Percentiles rank a stretch among this genome's conserved stretches.
Evolutionary conservation across 2,797 vertebrate genomes (phyloP).

Genomic region (Alca torda): DNA sequence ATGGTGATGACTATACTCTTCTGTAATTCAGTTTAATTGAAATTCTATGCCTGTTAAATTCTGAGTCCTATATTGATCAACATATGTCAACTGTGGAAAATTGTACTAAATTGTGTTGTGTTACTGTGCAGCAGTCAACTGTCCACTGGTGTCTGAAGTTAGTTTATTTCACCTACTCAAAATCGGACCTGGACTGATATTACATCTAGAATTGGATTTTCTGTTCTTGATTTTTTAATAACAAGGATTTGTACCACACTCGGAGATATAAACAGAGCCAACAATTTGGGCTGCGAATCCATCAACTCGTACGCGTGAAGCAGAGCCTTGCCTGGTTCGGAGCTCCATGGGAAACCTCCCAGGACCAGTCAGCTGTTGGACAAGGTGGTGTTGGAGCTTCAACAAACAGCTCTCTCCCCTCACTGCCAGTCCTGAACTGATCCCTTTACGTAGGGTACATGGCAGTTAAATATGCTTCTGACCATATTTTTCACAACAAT

Average conservation of each 20-base stretch:
- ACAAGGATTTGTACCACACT: slow-evolving; percentile 35
- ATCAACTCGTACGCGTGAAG: not conserved
- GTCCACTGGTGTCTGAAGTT: slow-evolving; percentile 60
- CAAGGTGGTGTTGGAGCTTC: not conserved
- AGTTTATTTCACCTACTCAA: slow-evolving; percentile 62
- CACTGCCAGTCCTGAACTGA: not conserved
- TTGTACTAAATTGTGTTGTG: slow-evolving; percentile 73
- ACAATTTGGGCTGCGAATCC: not conserved
- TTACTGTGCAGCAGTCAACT: slow-evolving; percentile 68
- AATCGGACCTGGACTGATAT: slow-evolving; percentile 51
- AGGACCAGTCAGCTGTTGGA: not conserved
- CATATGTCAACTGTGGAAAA: slow-evolving; percentile 77
- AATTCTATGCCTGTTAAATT: slow-evolving; percentile 77
- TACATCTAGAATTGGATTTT: slow-evolving; percentile 68
- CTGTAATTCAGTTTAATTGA: slow-evolving; percentile 76
- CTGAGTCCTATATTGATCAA: slow-evolving; percentile 73
- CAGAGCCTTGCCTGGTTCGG: not conserved
- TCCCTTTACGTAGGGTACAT: not conserved
- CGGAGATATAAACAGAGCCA: slow-evolving; percentile 32
- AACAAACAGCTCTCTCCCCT: not conserved
- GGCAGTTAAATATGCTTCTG: not conserved
- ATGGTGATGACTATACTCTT: slow-evolving; percentile 53
- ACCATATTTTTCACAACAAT: not conserved
- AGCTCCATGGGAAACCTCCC: not conserved
- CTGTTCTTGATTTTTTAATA: slow-evolving; percentile 64